Evolutionary conservation across 2,888 invertebrate genomes (phyloP).

Genomic region (Spilarctia lutea): DNA sequence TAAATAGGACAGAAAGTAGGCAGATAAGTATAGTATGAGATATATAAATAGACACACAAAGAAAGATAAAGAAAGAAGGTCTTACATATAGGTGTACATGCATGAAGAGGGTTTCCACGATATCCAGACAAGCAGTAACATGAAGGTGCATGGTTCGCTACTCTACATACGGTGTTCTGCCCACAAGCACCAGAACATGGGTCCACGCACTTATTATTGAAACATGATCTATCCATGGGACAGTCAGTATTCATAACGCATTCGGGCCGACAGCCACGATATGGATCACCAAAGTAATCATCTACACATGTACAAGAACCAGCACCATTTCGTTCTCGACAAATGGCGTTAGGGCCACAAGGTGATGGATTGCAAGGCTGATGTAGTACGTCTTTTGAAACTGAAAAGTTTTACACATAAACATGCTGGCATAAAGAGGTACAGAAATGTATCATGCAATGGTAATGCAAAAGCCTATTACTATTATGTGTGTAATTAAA

Average conservation of each 20-base stretch:
- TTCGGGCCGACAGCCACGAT: slow-evolving; percentile 92
- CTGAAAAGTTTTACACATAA: slow-evolving; percentile 73
- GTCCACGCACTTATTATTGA: slow-evolving; percentile 92
- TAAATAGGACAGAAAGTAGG: slow-evolving; percentile 63
- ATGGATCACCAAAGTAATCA: slow-evolving; percentile 92
- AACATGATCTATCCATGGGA: slow-evolving; percentile 89
- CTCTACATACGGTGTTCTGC: slow-evolving; percentile 91
- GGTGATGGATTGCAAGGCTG: slow-evolving; percentile 93
- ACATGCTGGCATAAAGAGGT: slow-evolving; percentile 54
- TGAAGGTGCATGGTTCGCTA: slow-evolving; percentile 91
- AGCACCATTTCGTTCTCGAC: slow-evolving; percentile 91
- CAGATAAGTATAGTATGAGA: slow-evolving; percentile 54
- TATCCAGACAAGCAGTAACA: slow-evolving; percentile 91
- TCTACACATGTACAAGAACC: slow-evolving; percentile 92
- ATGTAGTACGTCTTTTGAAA: slow-evolving; percentile 86
- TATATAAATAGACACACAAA: slow-evolving; percentile 59
- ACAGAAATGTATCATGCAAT: slow-evolving; percentile 45
- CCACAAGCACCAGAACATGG: slow-evolving; percentile 93
- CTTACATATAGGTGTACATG: slow-evolving; percentile 89
- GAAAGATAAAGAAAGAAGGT: slow-evolving; percentile 73
- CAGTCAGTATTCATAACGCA: slow-evolving; percentile 93
- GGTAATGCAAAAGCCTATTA: slow-evolving; percentile 31
- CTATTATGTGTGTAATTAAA: not conserved
- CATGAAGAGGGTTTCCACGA: slow-evolving; percentile 90
- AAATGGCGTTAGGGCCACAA: slow-evolving; percentile 93